These are phyloP conservation scores for Tenualosa ilisha DNA, from an alignment of 2,797 vertebrate genomes.

Conservation along the genomic window DNA sequence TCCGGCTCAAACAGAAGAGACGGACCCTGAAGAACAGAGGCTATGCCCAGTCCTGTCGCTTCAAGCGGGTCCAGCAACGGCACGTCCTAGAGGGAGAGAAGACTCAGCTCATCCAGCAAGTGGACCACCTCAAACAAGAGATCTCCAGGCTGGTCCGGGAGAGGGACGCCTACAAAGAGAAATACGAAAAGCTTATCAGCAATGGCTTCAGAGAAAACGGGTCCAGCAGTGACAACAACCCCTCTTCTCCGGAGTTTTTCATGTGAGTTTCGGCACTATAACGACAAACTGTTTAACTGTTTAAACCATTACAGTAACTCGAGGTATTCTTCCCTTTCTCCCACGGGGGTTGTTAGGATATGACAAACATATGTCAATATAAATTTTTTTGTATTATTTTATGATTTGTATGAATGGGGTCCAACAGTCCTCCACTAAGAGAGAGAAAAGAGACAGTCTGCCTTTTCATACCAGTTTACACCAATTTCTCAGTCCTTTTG, in stretches of 20 bases:
- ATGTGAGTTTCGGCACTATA: slow-evolving; percentile 85
- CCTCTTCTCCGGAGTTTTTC: slow-evolving; percentile 98
- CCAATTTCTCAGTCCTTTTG: not conserved
- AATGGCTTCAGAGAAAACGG: slow-evolving; percentile 97
- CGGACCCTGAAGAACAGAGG: slow-evolving; percentile 98
- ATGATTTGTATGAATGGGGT: slow-evolving; percentile 22
- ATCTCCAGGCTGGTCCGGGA: slow-evolving; percentile 97
- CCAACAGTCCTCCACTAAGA: not conserved
- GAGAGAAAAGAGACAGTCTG: not conserved
- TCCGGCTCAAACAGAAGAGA: slow-evolving; percentile 98
- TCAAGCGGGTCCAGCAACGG: slow-evolving; percentile 97
- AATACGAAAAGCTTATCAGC: slow-evolving; percentile 97
- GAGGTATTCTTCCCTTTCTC: not conserved
- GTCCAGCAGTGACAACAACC: slow-evolving; percentile 93
- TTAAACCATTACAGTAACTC: not conserved
- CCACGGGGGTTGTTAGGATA: not conserved
- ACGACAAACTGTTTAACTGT: slow-evolving; percentile 11
- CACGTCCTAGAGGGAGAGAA: slow-evolving; percentile 99
- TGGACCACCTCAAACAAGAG: slow-evolving; percentile 99
- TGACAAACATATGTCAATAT: not conserved
- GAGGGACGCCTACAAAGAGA: slow-evolving; percentile 99
- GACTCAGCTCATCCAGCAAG: slow-evolving; percentile 96
- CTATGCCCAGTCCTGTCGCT: slow-evolving; percentile 98
- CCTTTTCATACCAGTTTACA: not conserved
- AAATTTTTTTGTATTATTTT: not conserved